Percentiles rank a stretch among this genome's conserved stretches.
Conservation (phyloP, 1,140 invertebrate genomes). For the Halesus radiatus region DNA sequence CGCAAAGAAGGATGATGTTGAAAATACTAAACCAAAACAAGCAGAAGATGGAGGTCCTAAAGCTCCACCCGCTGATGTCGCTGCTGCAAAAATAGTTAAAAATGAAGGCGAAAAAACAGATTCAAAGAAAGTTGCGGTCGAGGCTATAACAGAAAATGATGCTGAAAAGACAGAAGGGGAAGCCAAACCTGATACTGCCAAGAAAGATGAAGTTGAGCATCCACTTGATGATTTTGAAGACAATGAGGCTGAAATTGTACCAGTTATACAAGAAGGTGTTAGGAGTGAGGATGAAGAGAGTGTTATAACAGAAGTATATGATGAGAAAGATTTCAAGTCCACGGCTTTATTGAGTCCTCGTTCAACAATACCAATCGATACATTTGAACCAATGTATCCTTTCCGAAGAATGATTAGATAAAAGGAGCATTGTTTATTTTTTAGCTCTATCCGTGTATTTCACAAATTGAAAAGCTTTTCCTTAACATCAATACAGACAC, state of each 20-base stretch:
- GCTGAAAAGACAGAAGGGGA: neutral
- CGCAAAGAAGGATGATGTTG: neutral
- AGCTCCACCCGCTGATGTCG: no score
- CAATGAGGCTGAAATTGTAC: neutral
- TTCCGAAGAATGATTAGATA: constrained; percentile 47
- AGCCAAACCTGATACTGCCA: neutral
- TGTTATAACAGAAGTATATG: constrained; percentile 59
- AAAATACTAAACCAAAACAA: neutral
- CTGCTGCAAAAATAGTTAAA: neutral
- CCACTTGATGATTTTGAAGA: neutral
- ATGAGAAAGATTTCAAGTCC: constrained; percentile 65
- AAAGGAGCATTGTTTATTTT: no score
- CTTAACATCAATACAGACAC: constrained; percentile 70
- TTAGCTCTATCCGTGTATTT: no score
- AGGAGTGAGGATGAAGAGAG: constrained; percentile 5
- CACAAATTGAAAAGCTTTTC: no score
- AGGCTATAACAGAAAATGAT: neutral
- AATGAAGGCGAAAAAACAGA: neutral
- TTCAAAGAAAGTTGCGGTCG: neutral
- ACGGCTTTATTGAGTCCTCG: constrained; percentile 62
- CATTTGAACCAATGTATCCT: constrained; percentile 69
- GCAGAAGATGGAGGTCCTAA: no score
- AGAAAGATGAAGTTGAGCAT: neutral
- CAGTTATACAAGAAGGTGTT: neutral
- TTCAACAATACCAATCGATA: constrained; percentile 63